A percentile compares a stretch with the other conserved stretches of the same genome.
Evolutionary conservation across 1,140 invertebrate genomes (phyloP).

Genomic region (Tetramorium alpestre): DNA sequence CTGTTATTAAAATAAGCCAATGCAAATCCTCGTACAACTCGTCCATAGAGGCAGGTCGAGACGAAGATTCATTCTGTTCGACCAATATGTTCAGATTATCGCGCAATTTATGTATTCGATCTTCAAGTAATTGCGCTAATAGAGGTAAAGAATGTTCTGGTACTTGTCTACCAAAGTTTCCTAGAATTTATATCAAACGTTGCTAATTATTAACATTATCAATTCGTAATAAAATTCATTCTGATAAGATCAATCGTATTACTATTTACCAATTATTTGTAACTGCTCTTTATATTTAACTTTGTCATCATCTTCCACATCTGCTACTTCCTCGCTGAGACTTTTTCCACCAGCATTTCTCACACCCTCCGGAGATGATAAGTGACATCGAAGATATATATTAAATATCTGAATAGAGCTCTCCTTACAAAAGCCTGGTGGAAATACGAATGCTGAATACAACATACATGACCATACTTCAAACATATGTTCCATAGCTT

Average conservation of each 20-base stretch:
- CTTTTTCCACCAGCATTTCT: constrained; percentile 85
- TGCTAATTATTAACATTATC: not conserved
- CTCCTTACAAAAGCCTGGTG: constrained; percentile 86
- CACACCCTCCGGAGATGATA: constrained; percentile 93
- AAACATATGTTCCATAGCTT: constrained; percentile 93
- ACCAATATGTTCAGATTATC: constrained; percentile 88
- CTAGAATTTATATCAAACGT: constrained; percentile 65
- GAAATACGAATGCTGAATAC: constrained; percentile 86
- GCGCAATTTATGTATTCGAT: constrained; percentile 88
- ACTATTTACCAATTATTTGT: constrained; percentile 87
- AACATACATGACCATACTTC: constrained; percentile 91
- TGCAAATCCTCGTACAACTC: constrained; percentile 94
- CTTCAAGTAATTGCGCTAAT: constrained; percentile 88
- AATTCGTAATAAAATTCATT: constrained; percentile 29
- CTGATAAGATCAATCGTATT: not conserved
- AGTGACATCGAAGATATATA: constrained; percentile 92
- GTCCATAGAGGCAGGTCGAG: constrained; percentile 86
- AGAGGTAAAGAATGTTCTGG: constrained; percentile 87
- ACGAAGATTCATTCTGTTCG: constrained; percentile 86
- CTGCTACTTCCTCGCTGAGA: constrained; percentile 87
- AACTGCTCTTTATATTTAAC: constrained; percentile 90
- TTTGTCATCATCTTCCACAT: constrained; percentile 90
- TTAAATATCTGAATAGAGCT: constrained; percentile 90
- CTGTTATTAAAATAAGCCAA: constrained; percentile 94
- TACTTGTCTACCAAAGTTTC: constrained; percentile 85